Percentiles rank a stretch among this genome's conserved stretches.
Conservation (phyloP, 1,140 invertebrate species). For the Idris sp. region DNA sequence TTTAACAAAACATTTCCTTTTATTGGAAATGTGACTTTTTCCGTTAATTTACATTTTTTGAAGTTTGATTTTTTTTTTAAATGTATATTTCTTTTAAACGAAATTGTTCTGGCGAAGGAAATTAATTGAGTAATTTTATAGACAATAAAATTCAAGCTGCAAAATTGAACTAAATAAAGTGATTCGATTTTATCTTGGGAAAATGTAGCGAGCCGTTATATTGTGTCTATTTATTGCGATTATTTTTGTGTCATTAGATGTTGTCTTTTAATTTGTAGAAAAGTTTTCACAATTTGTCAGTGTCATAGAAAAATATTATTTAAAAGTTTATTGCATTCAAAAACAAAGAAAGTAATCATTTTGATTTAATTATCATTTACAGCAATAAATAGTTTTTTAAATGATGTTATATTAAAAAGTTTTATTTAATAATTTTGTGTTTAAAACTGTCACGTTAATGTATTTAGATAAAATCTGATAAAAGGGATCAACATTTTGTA, state of each 20-base stretch:
- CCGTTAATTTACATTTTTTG: neutral
- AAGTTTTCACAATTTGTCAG: too few species aligned
- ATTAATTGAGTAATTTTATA: constrained; percentile 7
- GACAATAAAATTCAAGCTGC: constrained; percentile 5
- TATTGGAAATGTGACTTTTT: neutral
- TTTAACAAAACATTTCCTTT: constrained; percentile 11
- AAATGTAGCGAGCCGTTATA: constrained; percentile 23
- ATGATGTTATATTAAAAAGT: too few species aligned
- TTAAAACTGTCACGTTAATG: too few species aligned
- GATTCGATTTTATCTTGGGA: constrained; percentile 24
- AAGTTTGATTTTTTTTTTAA: neutral
- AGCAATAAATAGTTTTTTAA: too few species aligned
- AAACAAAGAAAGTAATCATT: too few species aligned
- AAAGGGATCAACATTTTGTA: too few species aligned
- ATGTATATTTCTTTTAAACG: too few species aligned
- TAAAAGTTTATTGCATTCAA: too few species aligned
- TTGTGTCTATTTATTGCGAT: constrained; percentile 15
- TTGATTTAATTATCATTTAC: too few species aligned
- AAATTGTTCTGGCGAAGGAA: neutral
- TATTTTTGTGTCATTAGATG: constrained; percentile 19
- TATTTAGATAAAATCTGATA: too few species aligned
- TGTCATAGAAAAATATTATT: too few species aligned
- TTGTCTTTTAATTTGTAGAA: constrained; percentile 10
- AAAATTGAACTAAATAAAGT: constrained; percentile 14
- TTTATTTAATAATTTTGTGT: too few species aligned